Percentiles rank a stretch among this genome's conserved stretches.
Evolutionary conservation across 92 coral and sea anemone genomes (phyloP).

Genomic region (Hydrozoanthus gracilis): DNA sequence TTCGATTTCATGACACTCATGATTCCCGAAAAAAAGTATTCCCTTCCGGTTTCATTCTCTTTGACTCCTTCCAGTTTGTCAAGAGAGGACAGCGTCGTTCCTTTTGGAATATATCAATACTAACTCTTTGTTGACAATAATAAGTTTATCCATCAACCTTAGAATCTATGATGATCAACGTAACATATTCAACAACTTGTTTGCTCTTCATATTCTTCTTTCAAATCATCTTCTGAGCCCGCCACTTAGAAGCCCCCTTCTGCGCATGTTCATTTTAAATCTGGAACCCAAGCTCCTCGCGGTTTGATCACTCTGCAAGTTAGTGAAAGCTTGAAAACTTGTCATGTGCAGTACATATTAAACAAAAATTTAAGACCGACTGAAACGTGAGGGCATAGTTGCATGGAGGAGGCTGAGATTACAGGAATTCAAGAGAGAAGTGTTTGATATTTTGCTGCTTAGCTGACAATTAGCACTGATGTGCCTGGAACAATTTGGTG

Average conservation of each 20-base stretch:
- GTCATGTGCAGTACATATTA: too few species aligned
- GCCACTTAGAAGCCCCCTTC: slow-evolving; percentile 13
- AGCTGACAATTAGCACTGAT: too few species aligned
- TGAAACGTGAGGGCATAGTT: too few species aligned
- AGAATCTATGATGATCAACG: slow-evolving; percentile 17
- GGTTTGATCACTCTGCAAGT: background rate
- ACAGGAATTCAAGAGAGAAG: too few species aligned
- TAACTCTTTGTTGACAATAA: slow-evolving; percentile 26
- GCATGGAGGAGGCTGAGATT: too few species aligned
- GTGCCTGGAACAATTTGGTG: too few species aligned
- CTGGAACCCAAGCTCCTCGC: slow-evolving; percentile 1
- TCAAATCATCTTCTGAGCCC: slow-evolving; percentile 30
- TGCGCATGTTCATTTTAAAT: slow-evolving; percentile 37
- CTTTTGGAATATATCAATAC: background rate
- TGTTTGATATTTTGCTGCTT: too few species aligned
- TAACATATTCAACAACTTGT: background rate
- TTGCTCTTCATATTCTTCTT: slow-evolving; percentile 35
- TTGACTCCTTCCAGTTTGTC: slow-evolving; percentile 1
- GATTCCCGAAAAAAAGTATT: background rate
- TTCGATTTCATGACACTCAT: background rate
- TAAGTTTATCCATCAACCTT: slow-evolving; percentile 22
- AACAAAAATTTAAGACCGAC: too few species aligned
- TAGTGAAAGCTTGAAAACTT: too few species aligned
- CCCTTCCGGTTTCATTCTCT: background rate
- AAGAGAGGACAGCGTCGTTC: background rate